A percentile compares a stretch with the other conserved stretches of the same genome.
phyloP scores from a whole-genome alignment of 1,140 invertebrate species.

The Achatina immaculata region DNA sequence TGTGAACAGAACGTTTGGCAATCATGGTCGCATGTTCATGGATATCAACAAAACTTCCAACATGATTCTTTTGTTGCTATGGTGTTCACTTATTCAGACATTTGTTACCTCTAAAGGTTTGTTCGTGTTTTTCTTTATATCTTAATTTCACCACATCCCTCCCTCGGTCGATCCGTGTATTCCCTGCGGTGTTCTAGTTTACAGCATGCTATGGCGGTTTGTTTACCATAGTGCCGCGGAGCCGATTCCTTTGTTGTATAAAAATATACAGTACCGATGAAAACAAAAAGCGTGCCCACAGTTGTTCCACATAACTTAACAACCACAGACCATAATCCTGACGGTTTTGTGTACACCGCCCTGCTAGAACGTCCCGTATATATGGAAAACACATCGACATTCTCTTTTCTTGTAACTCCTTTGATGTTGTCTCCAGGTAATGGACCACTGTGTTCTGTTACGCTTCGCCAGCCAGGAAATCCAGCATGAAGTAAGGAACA shows the following conservation, averaged over 20 bases:
- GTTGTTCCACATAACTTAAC: too few species aligned
- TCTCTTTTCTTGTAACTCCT: background rate
- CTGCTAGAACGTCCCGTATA: too few species aligned
- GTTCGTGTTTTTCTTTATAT: background rate
- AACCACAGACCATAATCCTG: too few species aligned
- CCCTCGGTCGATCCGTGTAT: too few species aligned
- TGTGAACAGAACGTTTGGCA: background rate
- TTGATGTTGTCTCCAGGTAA: background rate
- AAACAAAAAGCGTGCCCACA: too few species aligned
- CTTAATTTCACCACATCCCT: too few species aligned
- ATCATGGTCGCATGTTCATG: conserved; percentile 21
- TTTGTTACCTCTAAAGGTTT: conserved; percentile 14
- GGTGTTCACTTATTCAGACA: background rate
- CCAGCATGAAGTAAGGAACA: too few species aligned
- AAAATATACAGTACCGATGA: too few species aligned
- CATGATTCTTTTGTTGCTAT: conserved; percentile 24
- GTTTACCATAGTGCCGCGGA: background rate
- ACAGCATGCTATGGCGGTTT: conserved; percentile 5
- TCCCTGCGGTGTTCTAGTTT: too few species aligned
- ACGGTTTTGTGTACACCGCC: too few species aligned
- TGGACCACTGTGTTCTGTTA: background rate
- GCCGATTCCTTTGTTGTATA: background rate
- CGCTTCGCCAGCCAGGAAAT: too few species aligned
- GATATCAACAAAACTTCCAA: conserved; percentile 22
- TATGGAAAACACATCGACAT: too few species aligned